Evolutionary conservation across 1,140 invertebrate species (phyloP), one percentile per base, ranked within the genome.

Genomic region (Tribolium madens): DNA sequence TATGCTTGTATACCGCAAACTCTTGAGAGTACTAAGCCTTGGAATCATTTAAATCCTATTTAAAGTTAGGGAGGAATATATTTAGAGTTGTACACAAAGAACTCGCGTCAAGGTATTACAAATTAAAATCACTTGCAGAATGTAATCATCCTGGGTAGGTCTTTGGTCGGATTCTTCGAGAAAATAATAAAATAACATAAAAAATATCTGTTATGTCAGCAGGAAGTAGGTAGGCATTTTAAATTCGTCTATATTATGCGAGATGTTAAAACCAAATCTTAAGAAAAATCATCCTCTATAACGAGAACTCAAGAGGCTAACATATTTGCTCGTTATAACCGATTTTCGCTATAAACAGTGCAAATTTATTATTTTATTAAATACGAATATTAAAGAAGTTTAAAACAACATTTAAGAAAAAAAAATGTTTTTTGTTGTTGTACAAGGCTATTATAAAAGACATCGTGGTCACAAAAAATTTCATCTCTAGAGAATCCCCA

Each of bases 51-150:
- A 64, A 64, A 64, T 64, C 57, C 57, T 33, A 33, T 33, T 21
- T 57, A 57, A 57, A 21, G 6, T 18, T 57, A 26, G 17, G 10
- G 52, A n/a, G 15, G 10, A 33, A 64, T 31, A 1, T 31, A 26
- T 26, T n/a, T 57, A 15, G 14, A 18, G 52, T 18, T 57, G 52
- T 64, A 31, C 26, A 26, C 57, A 64, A 64, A 64, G 57, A 14
- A 33, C n/a, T 31, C 57, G 31, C 26, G 57, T 64, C 57, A 64
- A 64, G 57, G 57, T 64, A 64, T 64, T 64, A 64, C 26, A 33
- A 64, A 64, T 64, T 33, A 64, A 64, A 33, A n/a, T 26, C 57
- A 64, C 57, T 26, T 64, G 57, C 57, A 64, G 57, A 64, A 33
- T 64, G 57, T 26, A 64, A 64, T 64, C 57, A 33, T 12, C 26